Percentiles rank a stretch among this genome's conserved stretches.
Evolutionary conservation across 2,113 vertebrate genomes (phyloP).

Genomic region (Excalfactoria chinensis): DNA sequence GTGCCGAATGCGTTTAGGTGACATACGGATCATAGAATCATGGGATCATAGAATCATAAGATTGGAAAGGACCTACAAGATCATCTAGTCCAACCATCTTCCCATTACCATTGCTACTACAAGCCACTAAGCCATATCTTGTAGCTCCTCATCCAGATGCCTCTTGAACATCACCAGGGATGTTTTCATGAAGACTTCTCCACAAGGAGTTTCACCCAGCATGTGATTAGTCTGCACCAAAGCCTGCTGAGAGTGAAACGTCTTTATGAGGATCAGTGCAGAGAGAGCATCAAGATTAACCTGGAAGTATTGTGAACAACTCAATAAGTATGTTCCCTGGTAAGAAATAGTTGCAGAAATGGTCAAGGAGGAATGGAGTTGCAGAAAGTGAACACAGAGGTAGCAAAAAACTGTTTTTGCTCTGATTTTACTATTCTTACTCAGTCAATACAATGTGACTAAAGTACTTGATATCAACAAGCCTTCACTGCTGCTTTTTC

Average conservation of each 20-base stretch:
- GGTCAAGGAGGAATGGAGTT: not conserved
- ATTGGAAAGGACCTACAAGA: too few relatives aligned
- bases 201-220: not conserved
- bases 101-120: too few relatives aligned
- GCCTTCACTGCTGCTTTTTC: not conserved
- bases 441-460: not conserved
- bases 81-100: too few relatives aligned
- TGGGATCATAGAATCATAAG: too few relatives aligned
- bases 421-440: not conserved
- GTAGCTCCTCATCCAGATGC: too few relatives aligned
- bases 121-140: too few relatives aligned
- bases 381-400: not conserved
- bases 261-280: not conserved
- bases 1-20: not conserved
- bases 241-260: not conserved
- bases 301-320: not conserved
- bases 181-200: not conserved
- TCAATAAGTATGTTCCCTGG: not conserved
- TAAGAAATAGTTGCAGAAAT: not conserved
- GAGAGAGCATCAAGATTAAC: not conserved
- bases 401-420: not conserved
- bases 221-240: not conserved
- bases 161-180: too few relatives aligned
- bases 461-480: not conserved
- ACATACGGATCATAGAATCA: fast-evolving